Evolutionary conservation across 2,888 invertebrate species (phyloP), one percentile per base, ranked within the genome.

Genomic region (Caenorhabditis afra): DNA sequence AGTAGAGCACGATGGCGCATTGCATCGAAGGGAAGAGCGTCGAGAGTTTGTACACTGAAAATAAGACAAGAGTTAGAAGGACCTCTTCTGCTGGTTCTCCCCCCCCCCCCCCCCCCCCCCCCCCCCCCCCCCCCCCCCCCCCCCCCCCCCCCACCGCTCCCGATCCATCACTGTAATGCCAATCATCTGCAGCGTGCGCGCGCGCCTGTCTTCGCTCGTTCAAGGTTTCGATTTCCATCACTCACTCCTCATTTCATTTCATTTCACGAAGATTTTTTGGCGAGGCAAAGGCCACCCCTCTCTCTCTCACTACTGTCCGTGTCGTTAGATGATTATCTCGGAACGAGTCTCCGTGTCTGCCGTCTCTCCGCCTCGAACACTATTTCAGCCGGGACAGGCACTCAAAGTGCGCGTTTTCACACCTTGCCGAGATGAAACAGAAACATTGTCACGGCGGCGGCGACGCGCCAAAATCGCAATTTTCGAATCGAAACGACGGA

Each of bases 31-130:
- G 85, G 57, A 80, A 79, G 37, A 79, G 47, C 12, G 81, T 78
- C 22, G 82, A 82, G 58, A 85, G 65, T 65, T 77, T 81, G 62
- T 78, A 68, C 58, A 79, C 84, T 85, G 75, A 74, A 85, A 84
- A 65, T n/a, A n/a, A n/a, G n/a, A n/a, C n/a, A n/a, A 18, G 22
- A 20, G n/a, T 29, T 50, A 12, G n/a, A n/a, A n/a, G n/a, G n/a
- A 39, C 18, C 18, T 50, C 14, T 50, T 49, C 11, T 49, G 2
- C 47, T 3, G 22, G 29, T 55, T 58, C 10, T 20, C 37, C 59
- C 35, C 7, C 29, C 29, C 7, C 29, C 29, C 29, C 7, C 29
- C 29, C 29, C 10, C n/a, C 37, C 59, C 35, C 7, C 29, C 29
- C 7, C 29, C 29, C 29, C 10, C n/a, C 37, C 59, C 35, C 7